phyloP scores from a whole-genome alignment of 2,888 invertebrate genomes.

The Malacosoma neustria region DNA sequence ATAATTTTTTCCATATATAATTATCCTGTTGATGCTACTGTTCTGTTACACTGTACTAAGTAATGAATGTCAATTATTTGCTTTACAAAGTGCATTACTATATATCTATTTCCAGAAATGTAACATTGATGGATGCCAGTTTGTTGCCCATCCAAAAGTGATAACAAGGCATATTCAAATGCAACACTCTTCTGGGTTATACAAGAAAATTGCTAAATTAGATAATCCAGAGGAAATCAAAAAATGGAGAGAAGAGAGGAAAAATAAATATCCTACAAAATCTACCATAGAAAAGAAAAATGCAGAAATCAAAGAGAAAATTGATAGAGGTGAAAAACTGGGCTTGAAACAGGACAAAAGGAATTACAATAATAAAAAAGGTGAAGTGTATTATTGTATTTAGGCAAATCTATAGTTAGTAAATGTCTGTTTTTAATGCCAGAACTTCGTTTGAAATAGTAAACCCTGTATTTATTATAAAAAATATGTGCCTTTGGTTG shows the following conservation, averaged over 20 bases:
- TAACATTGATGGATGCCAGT: constrained; percentile 86
- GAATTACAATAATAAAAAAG: constrained; percentile 27
- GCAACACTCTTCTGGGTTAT: constrained; percentile 90
- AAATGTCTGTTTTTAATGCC: too few species aligned
- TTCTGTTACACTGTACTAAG: too few species aligned
- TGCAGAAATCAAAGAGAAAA: constrained; percentile 77
- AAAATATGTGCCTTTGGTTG: too few species aligned
- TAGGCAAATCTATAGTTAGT: background rate
- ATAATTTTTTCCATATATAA: too few species aligned
- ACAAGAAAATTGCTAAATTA: constrained; percentile 82
- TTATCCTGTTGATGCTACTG: too few species aligned
- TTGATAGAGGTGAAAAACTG: constrained; percentile 84
- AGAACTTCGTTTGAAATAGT: too few species aligned
- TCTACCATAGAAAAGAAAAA: constrained; percentile 79
- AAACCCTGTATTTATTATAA: too few species aligned
- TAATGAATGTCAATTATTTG: too few species aligned
- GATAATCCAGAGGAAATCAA: constrained; percentile 87
- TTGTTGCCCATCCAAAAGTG: constrained; percentile 85
- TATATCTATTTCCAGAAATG: constrained; percentile 80
- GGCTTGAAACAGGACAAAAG: constrained; percentile 45
- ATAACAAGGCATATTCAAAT: constrained; percentile 87
- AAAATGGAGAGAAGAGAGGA: constrained; percentile 89
- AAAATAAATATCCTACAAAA: constrained; percentile 84
- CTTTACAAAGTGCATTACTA: too few species aligned
- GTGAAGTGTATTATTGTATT: constrained; percentile 9